Conservation (phyloP, 2,797 vertebrate species). For the Chelmon rostratus region DNA sequence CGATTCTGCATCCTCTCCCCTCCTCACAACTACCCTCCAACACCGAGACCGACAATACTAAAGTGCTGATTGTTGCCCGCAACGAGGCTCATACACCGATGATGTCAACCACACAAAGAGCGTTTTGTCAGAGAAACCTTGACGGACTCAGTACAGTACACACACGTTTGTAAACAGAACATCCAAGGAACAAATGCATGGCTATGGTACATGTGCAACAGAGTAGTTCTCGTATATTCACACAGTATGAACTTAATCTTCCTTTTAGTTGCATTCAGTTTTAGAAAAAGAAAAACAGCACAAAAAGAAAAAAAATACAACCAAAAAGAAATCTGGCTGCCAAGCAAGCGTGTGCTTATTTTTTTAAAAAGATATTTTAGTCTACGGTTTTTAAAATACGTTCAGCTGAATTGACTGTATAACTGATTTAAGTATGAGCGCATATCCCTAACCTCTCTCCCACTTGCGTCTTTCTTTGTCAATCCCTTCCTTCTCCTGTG, state of each 20-base stretch:
- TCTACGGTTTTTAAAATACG: constrained; percentile 76
- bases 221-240: constrained; percentile 66
- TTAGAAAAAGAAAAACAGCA: constrained; percentile 59
- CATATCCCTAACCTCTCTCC: constrained; percentile 67
- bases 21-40: constrained; percentile 55
- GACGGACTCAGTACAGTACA: constrained; percentile 72
- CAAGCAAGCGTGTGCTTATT: constrained; percentile 88
- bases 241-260: constrained; percentile 73
- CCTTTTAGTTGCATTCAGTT: constrained; percentile 81
- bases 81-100: constrained; percentile 66
- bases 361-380: constrained; percentile 68
- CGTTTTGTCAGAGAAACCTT: constrained; percentile 58
- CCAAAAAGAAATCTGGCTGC: constrained; percentile 75
- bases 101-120: constrained; percentile 73
- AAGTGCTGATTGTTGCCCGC: constrained; percentile 85
- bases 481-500: constrained; percentile 59
- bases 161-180: constrained; percentile 75
- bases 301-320: constrained; percentile 25
- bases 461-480: constrained; percentile 54
- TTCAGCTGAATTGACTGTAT: constrained; percentile 82
- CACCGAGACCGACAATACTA: constrained; percentile 73
- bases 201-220: constrained; percentile 82
- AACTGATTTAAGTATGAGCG: constrained; percentile 81
- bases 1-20: constrained; percentile 57
- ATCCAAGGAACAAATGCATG: constrained; percentile 73